Evolutionary conservation across 2,113 vertebrate species (phyloP).

Genomic region (Alethe diademata): DNA sequence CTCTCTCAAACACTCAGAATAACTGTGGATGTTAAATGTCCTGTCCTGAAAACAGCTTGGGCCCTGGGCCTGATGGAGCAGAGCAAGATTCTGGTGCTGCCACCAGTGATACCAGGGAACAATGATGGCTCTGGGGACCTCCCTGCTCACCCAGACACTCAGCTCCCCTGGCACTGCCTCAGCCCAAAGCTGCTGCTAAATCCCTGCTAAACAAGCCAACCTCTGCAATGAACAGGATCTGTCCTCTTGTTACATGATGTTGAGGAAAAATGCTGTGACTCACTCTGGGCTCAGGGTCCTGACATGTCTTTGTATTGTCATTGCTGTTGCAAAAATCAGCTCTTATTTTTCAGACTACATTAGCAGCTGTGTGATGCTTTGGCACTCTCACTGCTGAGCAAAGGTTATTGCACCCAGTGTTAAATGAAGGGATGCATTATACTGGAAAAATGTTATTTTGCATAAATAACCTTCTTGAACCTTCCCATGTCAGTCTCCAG

Average conservation of each 20-base stretch:
- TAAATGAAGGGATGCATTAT: background rate
- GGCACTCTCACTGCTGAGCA: background rate
- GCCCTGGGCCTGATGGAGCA: background rate
- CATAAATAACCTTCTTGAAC: background rate
- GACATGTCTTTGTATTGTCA: background rate
- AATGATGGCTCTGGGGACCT: background rate
- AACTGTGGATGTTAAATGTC: background rate
- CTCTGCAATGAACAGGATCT: background rate
- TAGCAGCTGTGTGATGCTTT: background rate
- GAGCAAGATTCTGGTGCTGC: background rate
- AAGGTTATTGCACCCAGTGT: background rate
- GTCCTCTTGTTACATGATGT: background rate
- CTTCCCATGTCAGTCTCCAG: background rate
- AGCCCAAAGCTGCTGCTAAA: background rate
- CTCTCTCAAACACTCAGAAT: background rate
- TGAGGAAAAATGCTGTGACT: background rate
- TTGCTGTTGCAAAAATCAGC: background rate
- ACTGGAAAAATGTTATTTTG: background rate
- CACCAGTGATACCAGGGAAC: fast-evolving
- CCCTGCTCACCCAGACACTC: background rate
- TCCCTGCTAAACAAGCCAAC: background rate
- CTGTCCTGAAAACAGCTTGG: background rate
- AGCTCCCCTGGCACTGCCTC: background rate
- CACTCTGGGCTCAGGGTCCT: background rate
- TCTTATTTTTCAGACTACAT: background rate